Percentiles rank a stretch among this genome's conserved stretches.
Evolutionary conservation across 1,140 invertebrate genomes (phyloP).

Genomic region (Calosoma granatense): DNA sequence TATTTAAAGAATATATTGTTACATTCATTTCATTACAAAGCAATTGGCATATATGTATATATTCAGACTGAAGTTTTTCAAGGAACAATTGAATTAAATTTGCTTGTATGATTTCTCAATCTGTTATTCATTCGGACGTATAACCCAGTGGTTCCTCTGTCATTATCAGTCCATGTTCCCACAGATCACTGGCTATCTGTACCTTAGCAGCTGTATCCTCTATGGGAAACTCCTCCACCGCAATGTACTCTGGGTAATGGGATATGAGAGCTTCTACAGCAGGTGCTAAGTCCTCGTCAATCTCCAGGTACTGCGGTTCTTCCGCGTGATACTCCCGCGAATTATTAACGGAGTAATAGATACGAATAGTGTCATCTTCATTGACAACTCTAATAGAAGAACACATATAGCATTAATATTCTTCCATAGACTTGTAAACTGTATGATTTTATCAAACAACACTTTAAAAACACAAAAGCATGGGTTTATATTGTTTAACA

Average conservation of each 20-base stretch:
- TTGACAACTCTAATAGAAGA: constrained; percentile 57
- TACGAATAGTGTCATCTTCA: constrained; percentile 49
- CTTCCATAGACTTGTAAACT: not conserved
- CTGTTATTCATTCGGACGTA: not conserved
- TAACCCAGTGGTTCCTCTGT: constrained; percentile 42
- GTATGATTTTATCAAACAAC: not conserved
- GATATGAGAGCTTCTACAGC: constrained; percentile 61
- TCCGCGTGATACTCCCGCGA: constrained; percentile 70
- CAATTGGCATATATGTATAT: too few relatives aligned
- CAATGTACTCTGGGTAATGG: constrained; percentile 65
- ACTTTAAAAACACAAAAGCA: constrained; percentile 10
- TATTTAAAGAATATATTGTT: too few relatives aligned
- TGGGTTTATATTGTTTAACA: not conserved
- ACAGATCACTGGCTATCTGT: constrained; percentile 50
- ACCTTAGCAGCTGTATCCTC: constrained; percentile 49
- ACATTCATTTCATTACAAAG: too few relatives aligned
- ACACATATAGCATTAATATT: constrained; percentile 11
- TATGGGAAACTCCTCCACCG: constrained; percentile 59
- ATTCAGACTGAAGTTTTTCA: too few relatives aligned
- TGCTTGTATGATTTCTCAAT: too few relatives aligned
- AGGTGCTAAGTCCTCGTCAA: constrained; percentile 51
- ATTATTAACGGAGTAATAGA: constrained; percentile 80
- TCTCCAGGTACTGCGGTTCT: constrained; percentile 68
- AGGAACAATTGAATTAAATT: too few relatives aligned
- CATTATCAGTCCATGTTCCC: constrained; percentile 60